These are phyloP conservation scores for Bombus affinis DNA, from an alignment of 1,140 invertebrate genomes.

Conservation along the genomic window DNA sequence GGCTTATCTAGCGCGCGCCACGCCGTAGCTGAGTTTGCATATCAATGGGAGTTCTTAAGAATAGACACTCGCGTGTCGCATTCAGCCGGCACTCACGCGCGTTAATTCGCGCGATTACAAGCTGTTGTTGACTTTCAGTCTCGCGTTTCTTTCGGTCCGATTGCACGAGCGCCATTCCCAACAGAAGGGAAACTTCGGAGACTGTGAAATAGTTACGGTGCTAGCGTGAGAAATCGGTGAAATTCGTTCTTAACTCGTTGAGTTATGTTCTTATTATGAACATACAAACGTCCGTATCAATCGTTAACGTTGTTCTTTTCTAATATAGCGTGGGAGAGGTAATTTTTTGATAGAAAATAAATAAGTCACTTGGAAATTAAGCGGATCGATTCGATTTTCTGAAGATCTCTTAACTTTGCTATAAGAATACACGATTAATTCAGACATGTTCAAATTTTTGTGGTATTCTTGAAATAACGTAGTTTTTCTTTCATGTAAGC, in stretches of 20 bases:
- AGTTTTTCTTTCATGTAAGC: background rate
- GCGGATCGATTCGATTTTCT: background rate
- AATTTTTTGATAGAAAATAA: too few relatives aligned
- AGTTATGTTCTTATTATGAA: background rate
- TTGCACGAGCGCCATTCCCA: constrained; percentile 9
- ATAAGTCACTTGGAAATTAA: background rate
- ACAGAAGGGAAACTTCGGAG: background rate
- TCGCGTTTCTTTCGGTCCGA: constrained; percentile 39
- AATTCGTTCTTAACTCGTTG: background rate
- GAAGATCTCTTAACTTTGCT: background rate
- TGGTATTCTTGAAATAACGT: background rate
- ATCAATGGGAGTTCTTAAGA: constrained; percentile 61
- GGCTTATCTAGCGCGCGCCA: constrained; percentile 47
- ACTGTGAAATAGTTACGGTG: background rate
- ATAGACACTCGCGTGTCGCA: constrained; percentile 44
- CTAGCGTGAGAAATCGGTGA: constrained; percentile 6
- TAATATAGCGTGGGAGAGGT: too few relatives aligned
- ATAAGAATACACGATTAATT: too few relatives aligned
- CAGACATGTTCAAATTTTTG: too few relatives aligned
- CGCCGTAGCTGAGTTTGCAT: constrained; percentile 34
- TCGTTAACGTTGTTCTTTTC: background rate
- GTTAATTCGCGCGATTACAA: constrained; percentile 46
- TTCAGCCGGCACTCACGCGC: constrained; percentile 15
- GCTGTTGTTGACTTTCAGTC: constrained; percentile 36
- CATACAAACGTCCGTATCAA: background rate